Conservation (phyloP, 2,797 vertebrate genomes). For the Artibeus jamaicensis region DNA sequence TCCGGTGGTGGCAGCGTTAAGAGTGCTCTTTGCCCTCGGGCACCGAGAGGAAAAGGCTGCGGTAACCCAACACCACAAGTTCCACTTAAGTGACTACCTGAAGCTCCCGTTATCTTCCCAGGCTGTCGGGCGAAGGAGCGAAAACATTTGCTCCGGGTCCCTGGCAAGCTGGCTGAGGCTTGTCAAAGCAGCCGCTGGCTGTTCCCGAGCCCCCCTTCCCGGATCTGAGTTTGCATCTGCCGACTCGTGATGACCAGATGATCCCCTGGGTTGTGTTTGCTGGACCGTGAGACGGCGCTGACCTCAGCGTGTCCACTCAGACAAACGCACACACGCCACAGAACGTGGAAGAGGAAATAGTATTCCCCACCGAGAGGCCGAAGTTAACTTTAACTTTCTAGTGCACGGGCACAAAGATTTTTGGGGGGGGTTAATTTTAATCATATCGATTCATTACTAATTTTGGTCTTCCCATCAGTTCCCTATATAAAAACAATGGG, state of each 20-base stretch:
- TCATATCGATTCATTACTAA: conserved; percentile 31
- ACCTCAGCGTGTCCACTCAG: not conserved
- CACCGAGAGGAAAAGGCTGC: conserved; percentile 68
- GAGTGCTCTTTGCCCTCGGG: conserved; percentile 76
- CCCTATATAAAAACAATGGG: not conserved
- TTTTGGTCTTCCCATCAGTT: conserved; percentile 37
- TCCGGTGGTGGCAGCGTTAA: conserved; percentile 73
- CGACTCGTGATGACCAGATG: not conserved
- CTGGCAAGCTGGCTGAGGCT: conserved; percentile 10
- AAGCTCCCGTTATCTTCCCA: conserved; percentile 66
- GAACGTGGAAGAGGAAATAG: not conserved
- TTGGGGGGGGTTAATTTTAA: not conserved
- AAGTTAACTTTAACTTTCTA: not conserved
- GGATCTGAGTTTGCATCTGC: not conserved
- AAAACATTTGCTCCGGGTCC: conserved; percentile 52
- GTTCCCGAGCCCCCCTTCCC: not conserved
- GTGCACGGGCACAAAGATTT: not conserved
- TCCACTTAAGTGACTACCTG: conserved; percentile 76
- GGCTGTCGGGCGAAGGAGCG: conserved; percentile 56
- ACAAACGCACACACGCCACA: no score
- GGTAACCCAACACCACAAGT: conserved; percentile 73
- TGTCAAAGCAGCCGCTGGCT: not conserved
- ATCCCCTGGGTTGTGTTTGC: not conserved
- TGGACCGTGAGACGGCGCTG: not conserved
- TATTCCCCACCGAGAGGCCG: not conserved